phyloP scores from a whole-genome alignment of 2,797 vertebrate species.

The Darevskia nairensis region DNA sequence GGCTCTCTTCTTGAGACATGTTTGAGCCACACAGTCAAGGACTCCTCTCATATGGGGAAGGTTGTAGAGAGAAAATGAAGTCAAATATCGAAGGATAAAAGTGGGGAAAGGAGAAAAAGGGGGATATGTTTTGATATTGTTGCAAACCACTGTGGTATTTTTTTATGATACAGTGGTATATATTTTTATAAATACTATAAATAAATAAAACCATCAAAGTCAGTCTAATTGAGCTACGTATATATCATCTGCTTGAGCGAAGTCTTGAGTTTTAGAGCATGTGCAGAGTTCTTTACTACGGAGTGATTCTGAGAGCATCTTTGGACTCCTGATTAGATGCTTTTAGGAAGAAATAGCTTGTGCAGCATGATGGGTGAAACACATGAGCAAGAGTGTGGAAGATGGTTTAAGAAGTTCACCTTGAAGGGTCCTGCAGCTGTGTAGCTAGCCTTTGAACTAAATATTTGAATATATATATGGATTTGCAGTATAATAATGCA shows the following conservation, averaged over 20 bases:
- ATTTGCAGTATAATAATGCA: not conserved
- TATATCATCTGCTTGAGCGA: not conserved
- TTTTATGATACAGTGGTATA: no score
- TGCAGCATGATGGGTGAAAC: not conserved
- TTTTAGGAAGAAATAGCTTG: no score
- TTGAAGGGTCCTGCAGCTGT: not conserved
- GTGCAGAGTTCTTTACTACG: not conserved
- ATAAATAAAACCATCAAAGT: not conserved
- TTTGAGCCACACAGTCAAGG: no score
- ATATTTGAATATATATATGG: not conserved
- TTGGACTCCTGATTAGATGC: no score
- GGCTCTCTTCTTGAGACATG: no score
- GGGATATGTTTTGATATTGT: no score
- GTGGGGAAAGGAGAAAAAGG: no score
- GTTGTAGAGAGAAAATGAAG: no score
- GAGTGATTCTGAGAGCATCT: not conserved
- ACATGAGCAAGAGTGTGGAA: not conserved
- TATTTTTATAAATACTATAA: no score
- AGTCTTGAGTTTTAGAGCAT: not conserved
- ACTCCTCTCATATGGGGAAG: no score
- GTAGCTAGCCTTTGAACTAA: not conserved
- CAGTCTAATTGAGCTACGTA: not conserved
- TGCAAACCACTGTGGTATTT: no score
- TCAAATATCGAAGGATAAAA: no score
- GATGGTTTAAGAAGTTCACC: not conserved